These are phyloP conservation scores for Asbolus verrucosus DNA, from an alignment of 1,140 invertebrate genomes.

Conservation along the genomic window DNA sequence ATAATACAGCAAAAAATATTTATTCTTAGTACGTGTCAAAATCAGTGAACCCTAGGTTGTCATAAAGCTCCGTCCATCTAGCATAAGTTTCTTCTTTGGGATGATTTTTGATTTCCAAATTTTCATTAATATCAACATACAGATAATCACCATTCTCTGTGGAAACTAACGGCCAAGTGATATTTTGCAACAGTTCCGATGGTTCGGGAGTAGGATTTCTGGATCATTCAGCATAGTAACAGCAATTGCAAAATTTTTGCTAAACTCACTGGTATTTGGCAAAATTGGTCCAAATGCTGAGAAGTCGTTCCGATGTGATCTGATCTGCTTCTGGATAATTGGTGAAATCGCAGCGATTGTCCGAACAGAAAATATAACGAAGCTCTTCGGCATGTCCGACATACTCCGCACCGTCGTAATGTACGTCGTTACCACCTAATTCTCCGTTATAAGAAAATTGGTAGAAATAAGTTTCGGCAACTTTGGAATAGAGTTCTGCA, in stretches of 20 bases:
- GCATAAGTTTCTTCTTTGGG: neutral
- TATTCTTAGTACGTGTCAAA: neutral
- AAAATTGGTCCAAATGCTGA: slow-evolving; percentile 45
- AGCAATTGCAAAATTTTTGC: neutral
- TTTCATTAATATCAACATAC: neutral
- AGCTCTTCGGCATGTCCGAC: slow-evolving; percentile 24
- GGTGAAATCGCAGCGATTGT: neutral
- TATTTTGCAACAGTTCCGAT: neutral
- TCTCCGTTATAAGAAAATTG: slow-evolving; percentile 53
- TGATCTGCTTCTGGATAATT: slow-evolving; percentile 13
- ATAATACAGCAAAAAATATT: no score
- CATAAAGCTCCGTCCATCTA: neutral
- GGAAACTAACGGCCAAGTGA: slow-evolving; percentile 1
- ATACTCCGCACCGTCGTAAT: slow-evolving; percentile 25
- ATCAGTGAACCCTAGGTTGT: neutral
- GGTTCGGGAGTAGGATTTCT: slow-evolving; percentile 13
- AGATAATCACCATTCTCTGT: neutral
- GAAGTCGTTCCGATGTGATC: neutral
- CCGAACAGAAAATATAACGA: slow-evolving; percentile 18
- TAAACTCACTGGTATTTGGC: slow-evolving; percentile 44
- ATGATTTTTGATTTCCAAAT: neutral
- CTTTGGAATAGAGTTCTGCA: neutral
- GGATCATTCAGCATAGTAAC: neutral
- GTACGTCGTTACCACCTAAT: neutral
- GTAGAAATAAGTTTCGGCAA: slow-evolving; percentile 50